Conservation (phyloP, 2,113 vertebrate species). For the Maylandia zebra region DNA sequence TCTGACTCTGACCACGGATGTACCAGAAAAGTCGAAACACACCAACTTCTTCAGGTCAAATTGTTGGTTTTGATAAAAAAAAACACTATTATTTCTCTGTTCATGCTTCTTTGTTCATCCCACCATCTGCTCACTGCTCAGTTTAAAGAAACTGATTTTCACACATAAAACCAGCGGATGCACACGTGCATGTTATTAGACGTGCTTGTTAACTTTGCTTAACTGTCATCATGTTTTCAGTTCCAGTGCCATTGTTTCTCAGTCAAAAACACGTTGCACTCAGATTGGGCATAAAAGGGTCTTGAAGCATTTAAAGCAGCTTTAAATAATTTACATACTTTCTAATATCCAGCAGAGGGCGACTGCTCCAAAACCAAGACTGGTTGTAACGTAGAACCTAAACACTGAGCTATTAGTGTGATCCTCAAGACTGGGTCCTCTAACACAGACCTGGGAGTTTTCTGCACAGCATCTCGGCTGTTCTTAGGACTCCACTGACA, state of each 20-base stretch:
- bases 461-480: background rate
- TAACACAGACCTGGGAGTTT: background rate
- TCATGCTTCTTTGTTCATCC: background rate
- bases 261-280: background rate
- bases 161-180: accelerated
- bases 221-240: background rate
- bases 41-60: background rate
- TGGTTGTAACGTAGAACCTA: background rate
- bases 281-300: background rate
- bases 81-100: background rate
- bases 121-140: background rate
- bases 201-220: background rate
- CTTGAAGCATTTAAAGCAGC: background rate
- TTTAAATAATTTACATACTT: background rate
- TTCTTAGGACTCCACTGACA: background rate
- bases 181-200: background rate
- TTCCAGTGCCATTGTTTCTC: accelerated
- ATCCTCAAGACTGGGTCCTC: accelerated
- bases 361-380: background rate
- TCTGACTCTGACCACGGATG: accelerated
- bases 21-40: background rate
- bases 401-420: background rate
- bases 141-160: background rate
- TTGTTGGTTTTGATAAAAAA: background rate
- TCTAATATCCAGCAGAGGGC: background rate